Base-by-base conservation (phyloP, 2,113 vertebrate genomes). In the Cercopithecus mona region DNA sequence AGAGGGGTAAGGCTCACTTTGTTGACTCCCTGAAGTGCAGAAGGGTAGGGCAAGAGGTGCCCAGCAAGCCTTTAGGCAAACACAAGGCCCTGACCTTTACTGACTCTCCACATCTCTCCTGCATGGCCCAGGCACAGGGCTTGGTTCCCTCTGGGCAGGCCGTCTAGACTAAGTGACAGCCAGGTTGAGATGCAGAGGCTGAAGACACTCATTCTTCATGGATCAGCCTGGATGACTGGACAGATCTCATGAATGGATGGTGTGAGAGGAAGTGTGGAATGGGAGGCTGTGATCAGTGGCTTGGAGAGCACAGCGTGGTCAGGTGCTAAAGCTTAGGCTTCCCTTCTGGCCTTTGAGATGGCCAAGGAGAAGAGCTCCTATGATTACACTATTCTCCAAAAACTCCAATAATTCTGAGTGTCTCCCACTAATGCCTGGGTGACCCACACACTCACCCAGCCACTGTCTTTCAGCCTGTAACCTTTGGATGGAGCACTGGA, bases 261-360 rank as follows among this genome's bases (percentile, higher is more conserved):
- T 12, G 73, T 17, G 52, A 82, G 66, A 30, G 32, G 43, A 5
- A 38, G 43, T 22, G 10, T 64, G 22, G 48, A 68, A 27, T n/a
- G 59, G 55, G 30, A 18, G 32, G 32, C 32, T 11, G 22, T 18
- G 18, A 11, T 5, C 2, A 2, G 40, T 5, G 27, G 68, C 57
- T 14, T 20, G 1, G 55, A 4, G 8, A 50, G n/a, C 72, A 25
- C 27, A 75, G 48, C 0, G 0, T 4, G 12, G 48, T 10, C 14
- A 0, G 25, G 80, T 23, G 55, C 20, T 23, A n/a, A 72, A 23
- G 23, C 70, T 13, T 32, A 14, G 27, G 16, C 30, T 75, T 40
- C 64, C 45, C 50, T 75, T 64, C 61, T 61, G 68, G 25, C 22
- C n/a, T 27, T 22, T 6, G 32, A 76, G 40, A 25, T 64, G 61